phyloP scores from a whole-genome alignment of 2,797 vertebrate genomes.

The Propithecus deckenii region DNA sequence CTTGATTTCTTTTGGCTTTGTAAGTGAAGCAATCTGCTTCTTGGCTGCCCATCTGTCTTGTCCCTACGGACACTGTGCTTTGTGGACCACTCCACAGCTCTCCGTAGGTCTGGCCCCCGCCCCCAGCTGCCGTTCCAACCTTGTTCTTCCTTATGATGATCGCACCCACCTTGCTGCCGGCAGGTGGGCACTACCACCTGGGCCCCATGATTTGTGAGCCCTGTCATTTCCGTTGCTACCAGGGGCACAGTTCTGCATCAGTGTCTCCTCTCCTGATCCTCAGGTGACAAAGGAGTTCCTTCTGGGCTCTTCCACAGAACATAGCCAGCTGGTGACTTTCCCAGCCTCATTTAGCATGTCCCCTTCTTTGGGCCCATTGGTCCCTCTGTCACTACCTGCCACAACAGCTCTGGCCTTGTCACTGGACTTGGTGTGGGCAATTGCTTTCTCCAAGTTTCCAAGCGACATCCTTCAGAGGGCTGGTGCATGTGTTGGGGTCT shows the following conservation, averaged over 20 bases:
- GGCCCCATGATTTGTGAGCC: neutral
- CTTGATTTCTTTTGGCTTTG: neutral
- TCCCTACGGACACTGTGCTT: neutral
- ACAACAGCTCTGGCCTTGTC: neutral
- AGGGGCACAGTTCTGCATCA: neutral
- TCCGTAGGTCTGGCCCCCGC: neutral
- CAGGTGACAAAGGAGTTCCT: neutral
- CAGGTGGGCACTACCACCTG: neutral
- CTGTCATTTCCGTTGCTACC: neutral
- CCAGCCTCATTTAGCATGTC: neutral
- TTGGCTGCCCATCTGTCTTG: neutral
- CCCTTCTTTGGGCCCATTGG: neutral
- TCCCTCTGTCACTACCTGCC: neutral
- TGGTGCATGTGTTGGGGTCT: neutral
- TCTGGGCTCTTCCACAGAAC: neutral
- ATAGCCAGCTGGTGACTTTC: neutral
- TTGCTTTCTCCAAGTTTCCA: neutral
- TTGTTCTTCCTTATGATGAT: too few species aligned
- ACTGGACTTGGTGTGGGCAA: too few species aligned
- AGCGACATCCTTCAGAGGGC: neutral
- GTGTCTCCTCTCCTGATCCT: neutral
- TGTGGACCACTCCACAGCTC: too few species aligned
- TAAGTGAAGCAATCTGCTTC: neutral
- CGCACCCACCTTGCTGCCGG: neutral
- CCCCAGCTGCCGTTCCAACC: neutral